Evolutionary conservation across 2,797 vertebrate species (phyloP), one percentile per base, ranked within the genome.

Genomic region (Bryconaethiops microstoma): DNA sequence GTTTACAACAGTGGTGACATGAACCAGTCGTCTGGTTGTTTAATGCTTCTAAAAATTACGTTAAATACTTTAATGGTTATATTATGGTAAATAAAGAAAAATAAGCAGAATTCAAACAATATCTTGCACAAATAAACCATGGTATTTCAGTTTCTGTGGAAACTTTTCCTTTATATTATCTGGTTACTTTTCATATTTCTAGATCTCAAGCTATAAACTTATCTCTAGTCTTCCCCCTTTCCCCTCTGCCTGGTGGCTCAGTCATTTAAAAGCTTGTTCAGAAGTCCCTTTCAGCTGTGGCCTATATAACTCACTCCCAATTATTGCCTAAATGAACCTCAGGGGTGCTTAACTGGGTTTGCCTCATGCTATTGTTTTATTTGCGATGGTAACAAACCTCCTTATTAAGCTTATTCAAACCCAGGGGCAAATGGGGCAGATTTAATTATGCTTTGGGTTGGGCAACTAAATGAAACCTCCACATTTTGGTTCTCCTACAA

Each of bases 261-360:
- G 25, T 64, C 45, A 35, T 23, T 25, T 12, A 23, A 50, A 4
- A 23, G 60, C 78, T 45, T 48, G 55, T 64, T 74, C 40, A n/a
- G 35, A 55, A 78, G 82, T 84, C 88, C 88, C 86, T 85, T 89
- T 89, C 90, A 91, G 89, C 90, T 85, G 87, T 86, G 87, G 89
- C 88, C 90, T 85, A 75, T 90, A 86, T 88, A 90, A 91, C 92
- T 90, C 89, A 84, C 88, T 88, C 82, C 88, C 91, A 93, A 93
- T 93, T 92, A 92, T 85, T 81, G 87, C 86, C 88, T 91, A 90
- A 93, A 93, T 90, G 89, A 93, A 90, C 88, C 90, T 86, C 87
- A 85, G 80, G 90, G 79, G 88, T 86, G 82, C 87, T 89, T 89
- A 89, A 90, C 88, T 88, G 82, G 85, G 88, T 90, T 87, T 87